Conservation (phyloP, 2,113 vertebrate species). For the Phycodurus eques region DNA sequence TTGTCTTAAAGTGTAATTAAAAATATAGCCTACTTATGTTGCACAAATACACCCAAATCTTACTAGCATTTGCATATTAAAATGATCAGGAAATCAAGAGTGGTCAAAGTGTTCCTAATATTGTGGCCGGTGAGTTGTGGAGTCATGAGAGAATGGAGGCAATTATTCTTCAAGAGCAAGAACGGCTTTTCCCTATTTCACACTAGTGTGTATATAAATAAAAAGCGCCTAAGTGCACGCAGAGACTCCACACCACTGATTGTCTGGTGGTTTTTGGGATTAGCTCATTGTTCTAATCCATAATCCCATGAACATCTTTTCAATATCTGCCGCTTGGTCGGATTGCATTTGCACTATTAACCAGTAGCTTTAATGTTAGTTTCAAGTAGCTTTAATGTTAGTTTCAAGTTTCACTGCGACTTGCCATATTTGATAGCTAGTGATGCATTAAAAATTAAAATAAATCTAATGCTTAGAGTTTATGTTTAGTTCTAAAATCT, state of each 20-base stretch:
- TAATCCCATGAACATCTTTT: conserved; percentile 65
- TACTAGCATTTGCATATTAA: too few relatives aligned
- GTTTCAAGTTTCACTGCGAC: not conserved
- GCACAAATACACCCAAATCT: too few relatives aligned
- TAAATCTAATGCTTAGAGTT: not conserved
- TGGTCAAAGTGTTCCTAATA: not conserved
- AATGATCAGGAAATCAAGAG: too few relatives aligned
- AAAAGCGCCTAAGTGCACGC: not conserved
- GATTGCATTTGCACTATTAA: conserved; percentile 57
- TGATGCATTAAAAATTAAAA: not conserved
- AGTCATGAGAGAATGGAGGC: not conserved
- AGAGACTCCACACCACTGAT: conserved; percentile 43
- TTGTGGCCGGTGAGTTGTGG: not conserved
- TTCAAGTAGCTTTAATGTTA: conserved; percentile 11
- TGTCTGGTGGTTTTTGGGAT: conserved; percentile 63
- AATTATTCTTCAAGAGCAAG: not conserved
- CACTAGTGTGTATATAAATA: not conserved
- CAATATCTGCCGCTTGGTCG: conserved; percentile 47
- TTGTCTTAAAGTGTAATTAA: not conserved
- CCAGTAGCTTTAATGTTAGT: conserved; percentile 10
- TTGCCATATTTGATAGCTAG: not conserved
- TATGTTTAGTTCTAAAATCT: not conserved
- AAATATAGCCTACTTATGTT: too few relatives aligned
- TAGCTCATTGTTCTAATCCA: conserved; percentile 73
- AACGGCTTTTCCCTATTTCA: not conserved